Conservation (phyloP, 2,797 vertebrate species). For the Oreochromis mossambicus region DNA sequence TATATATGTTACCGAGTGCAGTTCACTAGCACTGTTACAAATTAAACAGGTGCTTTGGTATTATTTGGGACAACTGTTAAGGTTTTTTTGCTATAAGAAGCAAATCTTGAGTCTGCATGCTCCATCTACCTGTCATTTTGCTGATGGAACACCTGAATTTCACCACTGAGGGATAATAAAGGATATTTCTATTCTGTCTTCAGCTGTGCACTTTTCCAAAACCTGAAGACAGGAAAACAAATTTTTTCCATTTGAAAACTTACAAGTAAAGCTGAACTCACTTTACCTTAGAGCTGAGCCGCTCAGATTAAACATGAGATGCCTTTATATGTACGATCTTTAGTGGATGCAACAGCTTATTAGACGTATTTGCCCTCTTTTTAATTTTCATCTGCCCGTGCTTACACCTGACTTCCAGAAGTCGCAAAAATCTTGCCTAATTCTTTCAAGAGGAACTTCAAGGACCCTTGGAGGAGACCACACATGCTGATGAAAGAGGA, state of each 20-base stretch:
- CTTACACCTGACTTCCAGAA: constrained; percentile 58
- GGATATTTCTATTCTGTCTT: neutral
- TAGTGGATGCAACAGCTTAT: neutral
- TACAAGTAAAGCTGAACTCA: neutral
- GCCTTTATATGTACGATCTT: neutral
- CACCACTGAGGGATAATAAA: neutral
- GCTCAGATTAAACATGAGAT: neutral
- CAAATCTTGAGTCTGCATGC: neutral
- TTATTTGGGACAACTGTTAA: neutral
- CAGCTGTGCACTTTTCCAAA: constrained; percentile 6
- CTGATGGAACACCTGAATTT: neutral
- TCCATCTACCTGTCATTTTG: neutral
- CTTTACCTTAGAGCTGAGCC: neutral
- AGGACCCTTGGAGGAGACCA: constrained; percentile 82
- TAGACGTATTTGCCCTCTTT: neutral
- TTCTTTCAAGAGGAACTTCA: constrained; percentile 83
- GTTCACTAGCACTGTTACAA: neutral
- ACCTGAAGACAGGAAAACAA: neutral
- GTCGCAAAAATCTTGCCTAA: constrained; percentile 84
- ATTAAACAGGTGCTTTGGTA: neutral
- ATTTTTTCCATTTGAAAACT: neutral
- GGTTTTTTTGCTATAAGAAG: constrained; percentile 12
- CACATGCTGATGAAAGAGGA: constrained; percentile 77
- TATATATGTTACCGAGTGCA: neutral
- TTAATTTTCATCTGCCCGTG: neutral